Percentiles rank a stretch among this genome's conserved stretches.
Conservation (phyloP, 2,888 invertebrate species). For the Emmelina monodactyla region DNA sequence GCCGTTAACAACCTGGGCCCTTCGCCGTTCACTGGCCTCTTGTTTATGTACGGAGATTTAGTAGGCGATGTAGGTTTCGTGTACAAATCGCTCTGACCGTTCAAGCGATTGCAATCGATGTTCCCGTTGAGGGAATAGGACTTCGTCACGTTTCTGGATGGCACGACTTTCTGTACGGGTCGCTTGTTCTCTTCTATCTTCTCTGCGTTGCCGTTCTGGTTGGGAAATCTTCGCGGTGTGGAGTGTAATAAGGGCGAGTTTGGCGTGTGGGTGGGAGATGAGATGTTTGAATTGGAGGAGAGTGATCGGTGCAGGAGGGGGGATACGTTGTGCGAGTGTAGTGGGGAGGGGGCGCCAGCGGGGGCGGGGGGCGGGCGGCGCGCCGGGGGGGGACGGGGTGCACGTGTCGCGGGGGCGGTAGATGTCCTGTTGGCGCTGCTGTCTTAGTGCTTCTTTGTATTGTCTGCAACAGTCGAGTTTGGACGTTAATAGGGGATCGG, state of each 20-base stretch:
- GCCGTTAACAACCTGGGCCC: constrained; percentile 63
- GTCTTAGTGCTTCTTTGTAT: constrained; percentile 89
- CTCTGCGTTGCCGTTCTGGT: constrained; percentile 41
- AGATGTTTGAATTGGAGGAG: constrained; percentile 34
- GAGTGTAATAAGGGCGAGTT: constrained; percentile 56
- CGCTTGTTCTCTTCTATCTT: constrained; percentile 64
- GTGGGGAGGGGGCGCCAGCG: constrained; percentile 60
- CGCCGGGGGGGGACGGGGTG: constrained; percentile 61
- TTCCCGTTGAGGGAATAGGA: constrained; percentile 61
- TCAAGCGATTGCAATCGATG: constrained; percentile 36
- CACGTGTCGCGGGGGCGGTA: constrained; percentile 72
- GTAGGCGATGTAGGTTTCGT: constrained; percentile 73
- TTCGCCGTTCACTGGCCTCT: constrained; percentile 41
- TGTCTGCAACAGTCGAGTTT: constrained; percentile 65
- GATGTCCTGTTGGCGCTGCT: constrained; percentile 83
- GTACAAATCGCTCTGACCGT: constrained; percentile 53
- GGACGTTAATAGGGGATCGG: neutral
- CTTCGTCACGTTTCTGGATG: constrained; percentile 72
- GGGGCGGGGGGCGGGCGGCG: constrained; percentile 68
- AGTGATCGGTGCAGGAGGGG: constrained; percentile 44
- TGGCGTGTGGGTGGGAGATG: constrained; percentile 38
- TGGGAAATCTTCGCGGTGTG: constrained; percentile 55
- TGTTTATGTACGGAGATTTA: constrained; percentile 66
- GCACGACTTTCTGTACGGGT: constrained; percentile 82
- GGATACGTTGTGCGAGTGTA: constrained; percentile 65